phyloP scores from a whole-genome alignment of 2,797 vertebrate genomes.

The Phataginus tricuspis region DNA sequence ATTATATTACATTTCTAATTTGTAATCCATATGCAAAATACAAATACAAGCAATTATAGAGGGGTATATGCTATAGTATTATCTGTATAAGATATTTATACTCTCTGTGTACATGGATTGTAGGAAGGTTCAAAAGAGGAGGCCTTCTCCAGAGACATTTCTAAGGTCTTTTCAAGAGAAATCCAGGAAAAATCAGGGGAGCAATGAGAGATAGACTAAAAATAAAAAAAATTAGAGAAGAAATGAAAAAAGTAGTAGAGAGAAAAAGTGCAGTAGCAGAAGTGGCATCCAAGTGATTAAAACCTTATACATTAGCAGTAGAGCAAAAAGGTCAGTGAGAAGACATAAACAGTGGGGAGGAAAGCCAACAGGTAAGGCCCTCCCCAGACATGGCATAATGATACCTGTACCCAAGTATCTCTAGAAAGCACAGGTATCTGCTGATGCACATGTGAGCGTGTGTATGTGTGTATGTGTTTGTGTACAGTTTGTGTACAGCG shows the following conservation, averaged over 20 bases:
- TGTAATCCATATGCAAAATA: background rate
- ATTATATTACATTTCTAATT: background rate
- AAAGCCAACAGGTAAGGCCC: background rate
- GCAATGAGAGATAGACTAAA: background rate
- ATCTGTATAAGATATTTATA: background rate
- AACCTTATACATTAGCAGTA: too few species aligned
- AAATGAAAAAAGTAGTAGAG: background rate
- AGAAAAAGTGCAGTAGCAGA: too few species aligned
- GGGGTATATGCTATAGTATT: background rate
- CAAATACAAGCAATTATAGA: background rate
- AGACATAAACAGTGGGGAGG: background rate
- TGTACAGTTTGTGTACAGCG: background rate
- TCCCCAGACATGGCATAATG: too few species aligned
- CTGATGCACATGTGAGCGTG: background rate
- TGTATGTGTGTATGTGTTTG: rapidly evolving
- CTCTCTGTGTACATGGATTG: background rate
- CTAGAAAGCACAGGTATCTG: background rate
- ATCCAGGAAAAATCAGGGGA: background rate
- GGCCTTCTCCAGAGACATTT: background rate
- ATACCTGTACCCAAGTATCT: background rate
- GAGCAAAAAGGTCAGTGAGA: background rate
- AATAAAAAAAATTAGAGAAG: background rate
- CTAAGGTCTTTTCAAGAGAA: background rate
- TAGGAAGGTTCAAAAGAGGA: background rate
- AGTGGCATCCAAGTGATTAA: too few species aligned